These are phyloP conservation scores for Psilanteris sp. DNA, from an alignment of 1,140 invertebrate species.

Conservation along the genomic window DNA sequence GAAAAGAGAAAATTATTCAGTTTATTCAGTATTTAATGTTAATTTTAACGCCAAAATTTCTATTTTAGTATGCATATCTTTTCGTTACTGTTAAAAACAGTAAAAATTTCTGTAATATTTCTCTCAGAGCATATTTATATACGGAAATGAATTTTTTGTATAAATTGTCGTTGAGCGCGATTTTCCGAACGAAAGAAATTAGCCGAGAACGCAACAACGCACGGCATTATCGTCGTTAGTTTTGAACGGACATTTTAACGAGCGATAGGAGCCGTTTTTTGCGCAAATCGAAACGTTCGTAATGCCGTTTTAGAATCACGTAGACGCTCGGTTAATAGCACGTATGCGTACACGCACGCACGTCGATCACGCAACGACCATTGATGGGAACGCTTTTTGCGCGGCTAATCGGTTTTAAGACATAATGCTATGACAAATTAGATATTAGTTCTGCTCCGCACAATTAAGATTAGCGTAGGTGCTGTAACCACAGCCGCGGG, in stretches of 20 bases:
- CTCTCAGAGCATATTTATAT: too few species aligned
- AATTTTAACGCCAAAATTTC: too few species aligned
- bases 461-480: too few species aligned
- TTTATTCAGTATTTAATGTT: too few species aligned
- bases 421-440: constrained; percentile 10
- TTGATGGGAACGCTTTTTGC: constrained; percentile 7
- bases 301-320: constrained; percentile 8
- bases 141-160: too few species aligned
- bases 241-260: constrained; percentile 49
- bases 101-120: too few species aligned
- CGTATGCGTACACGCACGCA: constrained; percentile 33
- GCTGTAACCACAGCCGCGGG: too few species aligned
- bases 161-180: too few species aligned
- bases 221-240: constrained; percentile 9
- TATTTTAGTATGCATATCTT: too few species aligned
- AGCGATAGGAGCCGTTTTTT: constrained; percentile 55
- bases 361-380: constrained; percentile 8
- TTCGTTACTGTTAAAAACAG: too few species aligned
- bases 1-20: too few species aligned
- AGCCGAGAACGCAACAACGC: constrained; percentile 16
- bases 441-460: constrained; percentile 1
- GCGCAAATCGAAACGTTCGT: constrained; percentile 10
- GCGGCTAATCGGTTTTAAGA: constrained; percentile 3
- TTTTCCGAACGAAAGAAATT: constrained; percentile 10
- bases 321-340: constrained; percentile 40